Evolutionary conservation across 2,113 vertebrate species (phyloP).

Genomic region (Odontesthes bonariensis): DNA sequence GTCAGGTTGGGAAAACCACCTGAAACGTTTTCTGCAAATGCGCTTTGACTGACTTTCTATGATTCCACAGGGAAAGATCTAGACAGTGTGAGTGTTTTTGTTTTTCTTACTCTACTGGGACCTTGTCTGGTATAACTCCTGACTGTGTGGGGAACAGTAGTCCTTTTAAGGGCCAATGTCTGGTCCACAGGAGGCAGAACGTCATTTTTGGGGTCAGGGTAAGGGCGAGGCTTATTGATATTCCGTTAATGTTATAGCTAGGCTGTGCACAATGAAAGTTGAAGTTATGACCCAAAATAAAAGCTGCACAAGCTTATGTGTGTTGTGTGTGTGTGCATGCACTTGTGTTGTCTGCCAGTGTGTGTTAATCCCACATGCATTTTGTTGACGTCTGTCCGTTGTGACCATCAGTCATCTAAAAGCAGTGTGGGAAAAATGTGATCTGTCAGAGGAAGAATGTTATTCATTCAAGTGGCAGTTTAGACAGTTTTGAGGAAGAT

Average conservation of each 20-base stretch:
- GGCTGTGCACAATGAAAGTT: not conserved
- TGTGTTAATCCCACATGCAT: conserved; percentile 34
- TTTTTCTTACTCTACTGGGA: not conserved
- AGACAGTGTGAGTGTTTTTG: not conserved
- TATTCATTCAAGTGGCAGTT: conserved; percentile 28
- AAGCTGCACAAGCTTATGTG: not conserved
- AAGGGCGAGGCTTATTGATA: not conserved
- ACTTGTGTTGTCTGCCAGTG: not conserved
- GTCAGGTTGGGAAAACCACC: conserved; percentile 3
- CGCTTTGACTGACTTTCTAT: not conserved
- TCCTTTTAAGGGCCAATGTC: not conserved
- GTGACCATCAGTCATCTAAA: conserved; percentile 40
- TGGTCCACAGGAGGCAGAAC: not conserved
- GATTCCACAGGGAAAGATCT: conserved; percentile 2
- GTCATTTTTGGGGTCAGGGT: not conserved
- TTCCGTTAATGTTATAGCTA: not conserved
- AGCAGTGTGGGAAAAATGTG: conserved; percentile 45
- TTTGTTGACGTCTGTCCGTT: conserved; percentile 21
- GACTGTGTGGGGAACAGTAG: not conserved
- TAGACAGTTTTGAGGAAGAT: not conserved
- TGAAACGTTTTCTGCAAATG: not conserved
- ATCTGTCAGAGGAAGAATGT: conserved; percentile 14
- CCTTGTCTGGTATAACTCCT: not conserved
- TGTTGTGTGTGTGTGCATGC: not conserved
- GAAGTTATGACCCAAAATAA: no score